Evolutionary conservation across 2,888 invertebrate genomes (phyloP).

Genomic region (Aphodius sticticus): DNA sequence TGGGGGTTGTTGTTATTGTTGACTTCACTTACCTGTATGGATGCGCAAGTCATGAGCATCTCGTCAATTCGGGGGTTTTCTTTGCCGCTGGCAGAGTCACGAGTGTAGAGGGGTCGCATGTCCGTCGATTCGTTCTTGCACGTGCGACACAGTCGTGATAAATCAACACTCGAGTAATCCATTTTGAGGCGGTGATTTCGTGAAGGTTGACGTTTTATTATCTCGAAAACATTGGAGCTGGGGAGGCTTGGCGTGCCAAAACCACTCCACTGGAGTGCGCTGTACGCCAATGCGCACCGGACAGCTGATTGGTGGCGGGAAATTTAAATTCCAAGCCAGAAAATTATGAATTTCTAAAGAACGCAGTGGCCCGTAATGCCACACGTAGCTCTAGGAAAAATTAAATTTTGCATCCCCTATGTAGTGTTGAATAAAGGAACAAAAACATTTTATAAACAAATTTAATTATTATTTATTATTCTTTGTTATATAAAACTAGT

Average conservation of each 20-base stretch:
- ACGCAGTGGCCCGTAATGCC: too few species aligned
- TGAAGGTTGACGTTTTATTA: constrained; percentile 9
- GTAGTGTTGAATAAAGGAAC: too few species aligned
- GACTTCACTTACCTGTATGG: constrained; percentile 54
- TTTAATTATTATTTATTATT: too few species aligned
- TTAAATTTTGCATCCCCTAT: too few species aligned
- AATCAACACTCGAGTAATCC: constrained; percentile 52
- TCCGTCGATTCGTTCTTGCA: constrained; percentile 53
- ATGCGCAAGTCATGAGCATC: constrained; percentile 62
- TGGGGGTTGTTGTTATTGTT: too few species aligned
- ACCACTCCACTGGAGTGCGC: constrained; percentile 35
- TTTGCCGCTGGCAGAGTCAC: constrained; percentile 47
- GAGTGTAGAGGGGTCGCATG: constrained; percentile 56
- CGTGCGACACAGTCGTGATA: constrained; percentile 57
- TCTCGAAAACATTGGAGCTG: constrained; percentile 6
- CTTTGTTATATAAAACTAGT: too few species aligned
- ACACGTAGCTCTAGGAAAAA: too few species aligned
- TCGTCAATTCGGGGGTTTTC: constrained; percentile 60
- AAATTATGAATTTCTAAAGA: too few species aligned
- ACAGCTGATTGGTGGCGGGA: constrained; percentile 15
- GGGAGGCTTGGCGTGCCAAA: constrained; percentile 25
- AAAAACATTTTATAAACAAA: too few species aligned
- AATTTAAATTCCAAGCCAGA: constrained; percentile 11
- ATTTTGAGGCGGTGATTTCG: constrained; percentile 45
- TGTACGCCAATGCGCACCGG: constrained; percentile 21